Evolutionary conservation across 2,797 vertebrate genomes (phyloP), one percentile per base, ranked within the genome.

Genomic region (Numenius phaeopus): DNA sequence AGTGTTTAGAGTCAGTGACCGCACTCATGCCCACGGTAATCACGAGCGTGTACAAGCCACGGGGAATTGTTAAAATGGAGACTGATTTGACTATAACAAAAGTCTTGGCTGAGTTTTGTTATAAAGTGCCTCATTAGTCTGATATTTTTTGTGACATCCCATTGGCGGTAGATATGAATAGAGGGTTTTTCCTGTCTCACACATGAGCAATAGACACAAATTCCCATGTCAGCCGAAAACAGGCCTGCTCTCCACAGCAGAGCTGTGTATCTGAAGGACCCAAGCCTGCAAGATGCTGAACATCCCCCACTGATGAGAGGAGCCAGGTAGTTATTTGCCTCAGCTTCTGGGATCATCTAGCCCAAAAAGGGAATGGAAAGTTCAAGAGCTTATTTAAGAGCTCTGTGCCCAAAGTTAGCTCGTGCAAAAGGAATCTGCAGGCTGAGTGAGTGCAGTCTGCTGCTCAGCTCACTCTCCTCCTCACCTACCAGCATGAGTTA

Each of bases 331-430:
- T 83, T 95, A 91, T 78, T 91, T 91, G 89, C 72, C 29, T 94
- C 65, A 72, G 90, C 75, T 79, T 89, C 84, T 58, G 42, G 7
- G 40, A 91, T 86, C 83, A 95, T 79, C 72, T 66, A 94, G 62
- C 92, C 94, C 90, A 91, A 96, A 97, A 97, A 97, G 94, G 96
- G 94, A 97, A 94, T 96, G 96, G 96, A 96, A 97, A 97, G 71
- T 96, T 97, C 83, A 96, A 89, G 67, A 94, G 94, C 94, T 96
- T 97, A 92, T 94, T 96, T 92, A 94, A 96, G 82, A 87, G 66
- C 86, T 94, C 89, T 54, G 87, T 94, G 92, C 90, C 96, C 97
- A 96, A 95, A 81, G 82, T 96, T 94, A 97, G 95, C 87, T 97
- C 54, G 79, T 58, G 76, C 90, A 94, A 93, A 96, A 97, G 94